phyloP scores from a whole-genome alignment of 1,140 invertebrate species.

The Mya arenaria region DNA sequence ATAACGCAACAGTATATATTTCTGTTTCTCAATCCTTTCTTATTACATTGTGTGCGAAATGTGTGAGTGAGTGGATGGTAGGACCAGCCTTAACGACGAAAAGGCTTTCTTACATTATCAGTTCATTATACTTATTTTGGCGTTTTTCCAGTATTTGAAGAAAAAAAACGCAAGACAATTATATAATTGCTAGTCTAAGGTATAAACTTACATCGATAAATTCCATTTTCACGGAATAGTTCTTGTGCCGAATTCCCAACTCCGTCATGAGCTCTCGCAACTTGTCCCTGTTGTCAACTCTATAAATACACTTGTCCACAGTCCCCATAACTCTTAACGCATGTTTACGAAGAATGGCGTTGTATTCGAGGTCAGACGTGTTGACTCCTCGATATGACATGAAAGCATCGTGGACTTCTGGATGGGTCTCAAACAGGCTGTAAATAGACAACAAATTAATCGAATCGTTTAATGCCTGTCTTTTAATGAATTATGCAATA shows the following conservation, averaged over 20 bases:
- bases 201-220: slow-evolving; percentile 84
- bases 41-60: too few relatives aligned
- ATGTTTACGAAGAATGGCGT: slow-evolving; percentile 82
- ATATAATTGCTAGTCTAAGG: too few relatives aligned
- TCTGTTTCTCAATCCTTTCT: too few relatives aligned
- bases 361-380: slow-evolving; percentile 82
- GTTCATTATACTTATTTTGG: too few relatives aligned
- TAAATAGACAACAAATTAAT: slow-evolving; percentile 26
- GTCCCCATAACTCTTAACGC: slow-evolving; percentile 84
- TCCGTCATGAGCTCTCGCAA: slow-evolving; percentile 81
- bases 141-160: too few relatives aligned
- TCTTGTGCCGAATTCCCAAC: slow-evolving; percentile 82
- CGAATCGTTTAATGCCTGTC: neutral
- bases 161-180: too few relatives aligned
- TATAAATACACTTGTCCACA: slow-evolving; percentile 83
- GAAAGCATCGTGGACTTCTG: slow-evolving; percentile 84
- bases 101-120: too few relatives aligned
- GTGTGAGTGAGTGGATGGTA: too few relatives aligned
- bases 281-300: slow-evolving; percentile 83
- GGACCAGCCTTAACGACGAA: too few relatives aligned
- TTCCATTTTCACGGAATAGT: slow-evolving; percentile 83
- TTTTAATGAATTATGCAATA: neutral
- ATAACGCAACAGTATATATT: too few relatives aligned
- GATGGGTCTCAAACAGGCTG: slow-evolving; percentile 84
- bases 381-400: slow-evolving; percentile 82